Conservation (phyloP, 2,797 vertebrate species). For the Huso huso region DNA sequence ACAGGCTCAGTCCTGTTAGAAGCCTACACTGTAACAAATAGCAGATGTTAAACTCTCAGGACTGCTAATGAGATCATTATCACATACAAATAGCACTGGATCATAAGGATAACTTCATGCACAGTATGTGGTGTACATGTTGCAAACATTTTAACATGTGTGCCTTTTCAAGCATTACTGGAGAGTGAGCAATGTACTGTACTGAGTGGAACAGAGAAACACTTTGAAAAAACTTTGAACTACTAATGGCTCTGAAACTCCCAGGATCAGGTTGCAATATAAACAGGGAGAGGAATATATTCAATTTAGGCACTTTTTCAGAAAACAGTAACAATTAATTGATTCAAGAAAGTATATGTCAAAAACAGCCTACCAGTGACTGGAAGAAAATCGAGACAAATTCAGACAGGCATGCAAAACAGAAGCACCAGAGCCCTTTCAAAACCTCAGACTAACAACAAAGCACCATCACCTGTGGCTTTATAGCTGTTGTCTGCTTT, state of each 20-base stretch:
- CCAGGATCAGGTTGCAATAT: neutral
- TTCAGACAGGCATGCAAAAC: conserved; percentile 11
- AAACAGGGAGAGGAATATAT: neutral
- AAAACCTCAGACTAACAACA: conserved; percentile 20
- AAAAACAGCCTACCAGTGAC: too few species aligned
- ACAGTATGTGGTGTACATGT: neutral
- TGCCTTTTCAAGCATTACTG: neutral
- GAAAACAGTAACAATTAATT: too few species aligned
- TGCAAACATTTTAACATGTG: neutral
- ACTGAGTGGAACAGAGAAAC: neutral
- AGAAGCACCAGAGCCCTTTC: conserved; percentile 5
- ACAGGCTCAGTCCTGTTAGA: conserved; percentile 28
- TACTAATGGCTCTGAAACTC: neutral
- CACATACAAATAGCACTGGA: neutral
- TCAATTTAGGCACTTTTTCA: conserved; percentile 1
- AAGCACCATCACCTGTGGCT: conserved; percentile 22
- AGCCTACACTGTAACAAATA: conserved; percentile 16
- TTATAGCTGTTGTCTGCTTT: conserved; percentile 16
- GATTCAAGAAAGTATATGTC: too few species aligned
- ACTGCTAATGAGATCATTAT: neutral
- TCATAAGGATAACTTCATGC: neutral
- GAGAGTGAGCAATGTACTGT: neutral
- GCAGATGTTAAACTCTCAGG: conserved; percentile 13
- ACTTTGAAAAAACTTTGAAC: neutral
- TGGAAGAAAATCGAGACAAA: neutral